Conservation (phyloP, 2,888 invertebrate genomes). For the Ctena decussata region DNA sequence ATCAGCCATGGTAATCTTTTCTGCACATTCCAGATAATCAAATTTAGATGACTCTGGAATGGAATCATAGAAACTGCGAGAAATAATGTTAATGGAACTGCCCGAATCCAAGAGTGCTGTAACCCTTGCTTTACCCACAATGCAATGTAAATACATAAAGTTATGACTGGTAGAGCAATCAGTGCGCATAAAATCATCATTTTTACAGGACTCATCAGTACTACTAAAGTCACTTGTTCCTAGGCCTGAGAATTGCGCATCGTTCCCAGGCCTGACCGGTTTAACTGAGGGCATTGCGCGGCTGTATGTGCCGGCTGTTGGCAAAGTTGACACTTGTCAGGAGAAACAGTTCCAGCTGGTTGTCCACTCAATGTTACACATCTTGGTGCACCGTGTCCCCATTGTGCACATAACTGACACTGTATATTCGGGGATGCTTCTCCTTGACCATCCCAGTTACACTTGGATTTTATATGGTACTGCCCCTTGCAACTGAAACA, state of each 20-base stretch:
- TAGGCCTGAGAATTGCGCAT: neutral
- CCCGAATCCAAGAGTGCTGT: too few relatives aligned
- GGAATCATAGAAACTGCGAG: too few relatives aligned
- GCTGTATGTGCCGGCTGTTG: neutral
- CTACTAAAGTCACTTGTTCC: neutral
- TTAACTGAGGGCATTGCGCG: neutral
- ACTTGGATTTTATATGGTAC: neutral
- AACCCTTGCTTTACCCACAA: too few relatives aligned
- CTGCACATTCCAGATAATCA: neutral
- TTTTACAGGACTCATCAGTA: too few relatives aligned
- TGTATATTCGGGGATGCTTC: neutral
- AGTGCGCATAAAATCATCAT: too few relatives aligned
- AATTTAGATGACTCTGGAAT: too few relatives aligned
- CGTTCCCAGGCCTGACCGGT: neutral
- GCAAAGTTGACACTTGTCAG: too few relatives aligned
- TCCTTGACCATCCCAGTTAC: slow-evolving; percentile 17
- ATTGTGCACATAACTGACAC: slow-evolving; percentile 31
- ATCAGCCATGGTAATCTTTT: slow-evolving; percentile 20
- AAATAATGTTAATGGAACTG: too few relatives aligned
- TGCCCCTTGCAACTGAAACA: slow-evolving; percentile 17
- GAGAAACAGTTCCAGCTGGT: too few relatives aligned
- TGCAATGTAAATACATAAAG: neutral
- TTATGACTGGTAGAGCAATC: neutral
- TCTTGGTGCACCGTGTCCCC: slow-evolving; percentile 15
- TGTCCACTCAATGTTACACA: too few relatives aligned